Conservation (phyloP, 2,888 invertebrate species). For the Netelia fuscicornis region DNA sequence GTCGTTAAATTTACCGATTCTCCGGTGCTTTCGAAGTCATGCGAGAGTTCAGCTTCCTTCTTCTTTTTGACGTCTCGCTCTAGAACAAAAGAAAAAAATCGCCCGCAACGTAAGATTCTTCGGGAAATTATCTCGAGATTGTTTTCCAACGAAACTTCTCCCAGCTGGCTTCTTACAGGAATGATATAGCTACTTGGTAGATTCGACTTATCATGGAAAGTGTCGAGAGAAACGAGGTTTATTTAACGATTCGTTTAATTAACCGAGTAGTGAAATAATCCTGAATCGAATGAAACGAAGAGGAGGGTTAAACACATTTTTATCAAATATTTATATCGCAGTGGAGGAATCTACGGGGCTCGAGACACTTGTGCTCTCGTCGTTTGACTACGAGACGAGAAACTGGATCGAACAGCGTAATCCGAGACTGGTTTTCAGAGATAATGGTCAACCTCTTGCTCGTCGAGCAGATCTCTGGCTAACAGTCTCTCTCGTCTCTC, state of each 20-base stretch:
- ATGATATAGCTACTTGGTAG: too few species aligned
- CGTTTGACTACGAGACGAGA: constrained; percentile 30
- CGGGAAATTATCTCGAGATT: background rate
- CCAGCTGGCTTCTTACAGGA: too few species aligned
- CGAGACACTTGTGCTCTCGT: background rate
- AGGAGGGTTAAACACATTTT: background rate
- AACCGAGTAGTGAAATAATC: too few species aligned
- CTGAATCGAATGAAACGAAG: background rate
- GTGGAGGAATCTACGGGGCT: background rate
- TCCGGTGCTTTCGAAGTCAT: background rate
- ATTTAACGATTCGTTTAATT: too few species aligned
- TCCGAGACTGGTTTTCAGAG: constrained; percentile 55
- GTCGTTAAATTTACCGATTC: constrained; percentile 7
- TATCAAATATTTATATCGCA: background rate
- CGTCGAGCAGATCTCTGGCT: constrained; percentile 4
- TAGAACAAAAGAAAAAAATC: background rate
- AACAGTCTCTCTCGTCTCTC: constrained; percentile 7
- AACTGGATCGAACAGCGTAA: constrained; percentile 54
- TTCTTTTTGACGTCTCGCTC: background rate
- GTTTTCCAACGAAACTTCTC: too few species aligned
- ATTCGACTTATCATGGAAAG: too few species aligned
- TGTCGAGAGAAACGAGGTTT: too few species aligned
- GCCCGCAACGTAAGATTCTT: background rate
- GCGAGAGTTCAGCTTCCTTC: background rate
- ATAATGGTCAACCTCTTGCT: constrained; percentile 42